Base-by-base conservation (phyloP, 2,113 vertebrate genomes). In the Corvus hawaiiensis region DNA sequence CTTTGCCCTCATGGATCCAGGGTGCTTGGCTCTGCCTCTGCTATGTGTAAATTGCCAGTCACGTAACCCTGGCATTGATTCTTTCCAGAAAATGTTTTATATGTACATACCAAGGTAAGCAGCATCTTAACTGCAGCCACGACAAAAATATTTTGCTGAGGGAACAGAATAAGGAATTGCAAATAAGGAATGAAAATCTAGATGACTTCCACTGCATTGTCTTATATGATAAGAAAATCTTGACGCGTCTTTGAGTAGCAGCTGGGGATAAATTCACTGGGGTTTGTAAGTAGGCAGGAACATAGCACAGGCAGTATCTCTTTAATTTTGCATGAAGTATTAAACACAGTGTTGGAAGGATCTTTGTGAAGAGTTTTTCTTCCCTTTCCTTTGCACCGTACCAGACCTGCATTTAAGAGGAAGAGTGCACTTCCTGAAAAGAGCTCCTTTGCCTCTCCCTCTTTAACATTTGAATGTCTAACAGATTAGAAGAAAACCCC, bases 91-190 rank as follows among this genome's bases (percentile, higher is more conserved):
- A 8, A 35, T 48, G 32, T 51, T 91, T 77, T 55, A 11, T 69
- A 8, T 8, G 9, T 62, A 13, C 2, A 0, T 75, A 83, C 7
- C 28, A 49, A 71, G 49, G 51, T 85, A 51, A 82, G 67, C 35
- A 43, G 37, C 55, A 18, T 80, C 75, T 73, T 48, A 59, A 61
- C 79, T 90, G 72, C 64, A 71, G 59, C 28, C 46, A 71, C 85
- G 87, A 79, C 68, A 90, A 66, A 77, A 93, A 79, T 80, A 21
- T 84, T 95, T 76, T 95, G 79, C 85, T 32, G 16, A 61, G 61
- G 75, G 76, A 95, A 56, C 56, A 56, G 93, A 78, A 79, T 49
- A 87, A 81, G 90, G 63, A 92, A 67, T 88, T 95, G 69, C 86
- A 91, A 92, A 84, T 37, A 81, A 19, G 37, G 39, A 84, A 55